Conservation (phyloP, 1,140 invertebrate genomes). For the Cydia fagiglandana region DNA sequence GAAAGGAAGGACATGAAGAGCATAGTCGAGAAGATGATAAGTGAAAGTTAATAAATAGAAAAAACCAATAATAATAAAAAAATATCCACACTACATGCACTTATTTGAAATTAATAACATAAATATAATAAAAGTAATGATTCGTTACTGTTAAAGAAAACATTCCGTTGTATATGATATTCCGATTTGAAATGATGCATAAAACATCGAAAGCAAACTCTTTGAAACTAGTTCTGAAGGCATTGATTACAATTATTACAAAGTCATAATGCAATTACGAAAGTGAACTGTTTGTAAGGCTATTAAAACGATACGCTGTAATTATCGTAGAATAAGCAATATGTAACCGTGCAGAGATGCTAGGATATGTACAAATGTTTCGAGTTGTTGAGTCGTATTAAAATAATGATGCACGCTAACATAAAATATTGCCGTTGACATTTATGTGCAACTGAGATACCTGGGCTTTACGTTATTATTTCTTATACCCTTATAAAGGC, state of each 20-base stretch:
- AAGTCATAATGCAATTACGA: slow-evolving; percentile 18
- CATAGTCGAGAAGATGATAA: too few species aligned
- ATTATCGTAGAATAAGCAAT: slow-evolving; percentile 29
- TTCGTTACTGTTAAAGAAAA: neutral
- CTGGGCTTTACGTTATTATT: neutral
- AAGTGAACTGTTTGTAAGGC: slow-evolving; percentile 23
- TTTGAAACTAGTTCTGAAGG: neutral
- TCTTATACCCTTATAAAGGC: neutral
- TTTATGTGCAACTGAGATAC: neutral
- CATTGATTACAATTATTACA: neutral
- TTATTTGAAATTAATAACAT: neutral
- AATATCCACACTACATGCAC: neutral
- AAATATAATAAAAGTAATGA: neutral
- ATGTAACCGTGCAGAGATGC: slow-evolving; percentile 29
- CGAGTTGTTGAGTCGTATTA: slow-evolving; percentile 21
- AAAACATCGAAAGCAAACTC: neutral
- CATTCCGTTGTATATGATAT: neutral
- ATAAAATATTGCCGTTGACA: slow-evolving; percentile 14
- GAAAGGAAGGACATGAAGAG: too few species aligned
- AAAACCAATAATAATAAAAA: neutral
- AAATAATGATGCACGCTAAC: slow-evolving; percentile 26
- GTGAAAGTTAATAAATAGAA: neutral
- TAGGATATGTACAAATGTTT: slow-evolving; percentile 11
- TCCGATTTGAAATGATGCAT: neutral
- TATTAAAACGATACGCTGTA: slow-evolving; percentile 28